Evolutionary conservation across 2,888 invertebrate genomes (phyloP), one percentile per base, ranked within the genome.

Genomic region (Eremobia ochroleuca): DNA sequence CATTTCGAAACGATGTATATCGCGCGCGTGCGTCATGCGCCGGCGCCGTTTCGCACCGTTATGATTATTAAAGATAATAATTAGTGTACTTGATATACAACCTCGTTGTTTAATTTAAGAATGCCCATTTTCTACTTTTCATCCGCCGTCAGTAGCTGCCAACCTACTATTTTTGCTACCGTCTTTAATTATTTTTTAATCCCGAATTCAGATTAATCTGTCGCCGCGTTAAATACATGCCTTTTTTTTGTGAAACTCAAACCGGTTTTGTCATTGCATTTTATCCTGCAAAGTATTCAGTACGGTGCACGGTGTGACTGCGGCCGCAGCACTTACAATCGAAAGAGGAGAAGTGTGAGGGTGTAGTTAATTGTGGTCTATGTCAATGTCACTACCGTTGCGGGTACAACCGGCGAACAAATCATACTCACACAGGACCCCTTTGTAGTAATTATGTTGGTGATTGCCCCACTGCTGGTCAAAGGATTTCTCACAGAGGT

Each of bases 291-390:
- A 40, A 79, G 25, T 31, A 5, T 28, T 43, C 11, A 18, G 0
- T 64, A 13, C 15, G 21, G 0, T 37, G 21, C n/a, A 46, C 84
- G 84, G 87, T 90, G 87, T 91, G 70, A 91, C 61, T 78, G 67
- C 43, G 34, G 74, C 72, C 78, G 28, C 76, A 71, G 80, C 85
- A 88, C 89, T 90, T 87, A 87, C 87, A 85, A 85, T 83, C 85
- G 81, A 77, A 88, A 88, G 82, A 87, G 84, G 83, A 83, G 85
- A 90, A 90, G 90, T 91, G 91, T 90, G 90, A 91, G 89, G 90
- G 90, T 87, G 88, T 91, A 91, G 92, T 93, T 93, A 93, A 93
- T 93, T 93, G 92, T 91, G 90, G 92, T 90, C 87, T 91, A 87
- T 91, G 92, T 92, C 91, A 92, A 89, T 90, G 92, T 93, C 91